Evolutionary conservation across 2,113 vertebrate species (phyloP), one percentile per base, ranked within the genome.

Genomic region (Oxyura jamaicensis): DNA sequence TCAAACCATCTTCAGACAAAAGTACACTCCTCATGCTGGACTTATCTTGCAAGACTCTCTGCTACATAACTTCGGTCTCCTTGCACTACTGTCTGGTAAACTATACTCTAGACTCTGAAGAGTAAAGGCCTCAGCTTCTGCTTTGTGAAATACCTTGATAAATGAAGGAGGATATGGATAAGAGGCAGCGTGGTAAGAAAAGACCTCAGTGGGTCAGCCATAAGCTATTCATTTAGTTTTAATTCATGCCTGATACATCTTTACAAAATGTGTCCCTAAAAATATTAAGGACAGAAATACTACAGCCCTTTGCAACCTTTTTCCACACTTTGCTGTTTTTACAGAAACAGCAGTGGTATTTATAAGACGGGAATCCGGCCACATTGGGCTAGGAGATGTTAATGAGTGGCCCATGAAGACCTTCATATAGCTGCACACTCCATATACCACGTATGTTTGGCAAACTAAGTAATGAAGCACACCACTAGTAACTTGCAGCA

Each of bases 61-160:
- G 22, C 28, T 31, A n/a, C 2, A 4, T 31, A 78, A 39, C n/a
- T 50, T 63, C 1, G 1, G 13, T 35, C 12, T 67, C 25, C n/a
- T 60, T 39, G 26, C 4, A 11, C 20, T n/a, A 3, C 42, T 48
- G 33, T 8, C 48, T 72, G 36, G 53, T 63, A 72, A 86, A 58
- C 22, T 23, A 10, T 1, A 68, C 4, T 10, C 41, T 42, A 0
- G 0, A 33, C 11, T 69, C 36, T 18, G 52, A 11, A 53, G 33
- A 79, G 6, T 19, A 65, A 25, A 71, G 29, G 18, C 8, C 29
- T 67, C 1, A 1, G 2, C 17, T 55, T 53, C 36, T 39, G 7
- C 20, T 73, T 82, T 35, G 36, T 28, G 5, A 82, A 85, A 88
- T 9, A 63, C 7, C 35, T 21, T 75, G 42, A 84, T 35, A 35